A percentile compares a stretch with the other conserved stretches of the same genome.
phyloP scores from a whole-genome alignment of 2,797 vertebrate species.

The Cyprinodon diabolis region DNA sequence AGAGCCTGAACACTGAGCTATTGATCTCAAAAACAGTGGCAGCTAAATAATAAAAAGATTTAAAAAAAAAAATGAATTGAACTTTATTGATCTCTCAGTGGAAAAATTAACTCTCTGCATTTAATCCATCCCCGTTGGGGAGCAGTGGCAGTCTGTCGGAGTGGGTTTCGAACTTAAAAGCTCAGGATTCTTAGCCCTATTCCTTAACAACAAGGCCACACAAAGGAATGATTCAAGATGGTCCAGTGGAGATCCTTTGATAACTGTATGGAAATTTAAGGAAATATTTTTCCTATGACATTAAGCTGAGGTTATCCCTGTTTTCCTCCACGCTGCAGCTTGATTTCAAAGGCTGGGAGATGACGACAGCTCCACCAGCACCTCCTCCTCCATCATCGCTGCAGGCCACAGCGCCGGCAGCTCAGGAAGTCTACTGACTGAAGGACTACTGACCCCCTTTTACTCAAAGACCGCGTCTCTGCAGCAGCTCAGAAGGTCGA shows the following conservation, averaged over 20 bases:
- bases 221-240: background rate
- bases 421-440: slow-evolving; percentile 71
- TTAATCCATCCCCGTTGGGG: no score
- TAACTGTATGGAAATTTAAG: background rate
- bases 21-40: background rate
- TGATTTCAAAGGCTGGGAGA: slow-evolving; percentile 58
- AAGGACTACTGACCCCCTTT: slow-evolving; percentile 39
- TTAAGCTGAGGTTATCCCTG: slow-evolving; percentile 2
- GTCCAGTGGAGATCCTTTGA: background rate
- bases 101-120: no score
- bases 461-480: slow-evolving; percentile 31
- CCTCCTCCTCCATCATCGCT: slow-evolving; percentile 71
- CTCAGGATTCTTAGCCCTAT: no score
- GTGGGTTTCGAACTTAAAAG: no score
- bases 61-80: background rate
- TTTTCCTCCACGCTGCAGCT: slow-evolving; percentile 33
- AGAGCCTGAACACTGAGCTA: background rate
- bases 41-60: background rate
- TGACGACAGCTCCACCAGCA: slow-evolving; percentile 71
- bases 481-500: slow-evolving; percentile 13
- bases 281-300: background rate
- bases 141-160: no score
- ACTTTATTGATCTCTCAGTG: no score
- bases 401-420: slow-evolving; percentile 65
- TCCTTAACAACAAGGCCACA: no score